Conservation (phyloP, 1,140 invertebrate genomes). For the Druon quercuslanigerum region DNA sequence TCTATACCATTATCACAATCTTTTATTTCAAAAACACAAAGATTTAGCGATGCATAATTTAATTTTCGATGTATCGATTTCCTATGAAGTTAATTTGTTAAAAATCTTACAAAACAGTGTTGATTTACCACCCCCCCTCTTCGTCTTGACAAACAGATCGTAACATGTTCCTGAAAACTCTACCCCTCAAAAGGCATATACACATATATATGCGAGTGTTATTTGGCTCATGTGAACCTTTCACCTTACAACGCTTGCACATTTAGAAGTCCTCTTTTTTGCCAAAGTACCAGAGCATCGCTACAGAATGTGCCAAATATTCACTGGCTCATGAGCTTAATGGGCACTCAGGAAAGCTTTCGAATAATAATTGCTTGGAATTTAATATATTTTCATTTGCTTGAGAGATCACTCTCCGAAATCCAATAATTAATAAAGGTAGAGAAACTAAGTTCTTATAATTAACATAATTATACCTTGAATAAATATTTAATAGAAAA, state of each 20-base stretch:
- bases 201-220: background rate
- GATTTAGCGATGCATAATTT: no score
- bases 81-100: no score
- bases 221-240: constrained; percentile 27
- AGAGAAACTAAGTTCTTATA: background rate
- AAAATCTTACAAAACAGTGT: no score
- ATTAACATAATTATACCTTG: no score
- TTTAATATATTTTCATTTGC: background rate
- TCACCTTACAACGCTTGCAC: constrained; percentile 14
- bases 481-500: no score
- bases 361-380: constrained; percentile 3
- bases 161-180: no score
- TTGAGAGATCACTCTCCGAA: background rate
- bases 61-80: no score
- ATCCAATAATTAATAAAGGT: constrained; percentile 7
- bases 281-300: constrained; percentile 19
- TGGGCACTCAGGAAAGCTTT: constrained; percentile 21
- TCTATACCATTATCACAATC: no score
- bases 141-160: no score
- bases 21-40: no score
- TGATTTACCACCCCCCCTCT: no score
- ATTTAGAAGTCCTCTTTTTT: constrained; percentile 15
- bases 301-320: constrained; percentile 16
- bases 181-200: no score
- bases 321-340: constrained; percentile 24